Evolutionary conservation across 2,888 invertebrate species (phyloP), one percentile per base, ranked within the genome.

Genomic region (Drosophila glabriapex): DNA sequence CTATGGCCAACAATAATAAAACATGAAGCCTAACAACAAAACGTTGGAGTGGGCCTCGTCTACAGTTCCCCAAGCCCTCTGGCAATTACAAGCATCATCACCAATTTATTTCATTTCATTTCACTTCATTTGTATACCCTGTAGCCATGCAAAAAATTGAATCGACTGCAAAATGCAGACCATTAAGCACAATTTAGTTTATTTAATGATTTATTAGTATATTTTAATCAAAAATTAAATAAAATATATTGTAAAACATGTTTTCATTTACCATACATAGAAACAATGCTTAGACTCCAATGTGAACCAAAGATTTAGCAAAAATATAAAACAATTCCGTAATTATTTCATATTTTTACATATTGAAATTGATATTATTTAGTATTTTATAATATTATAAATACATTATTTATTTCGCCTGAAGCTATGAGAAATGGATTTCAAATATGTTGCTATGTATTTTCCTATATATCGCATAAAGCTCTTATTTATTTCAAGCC

Each of bases 71-170:
- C 33, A 54, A 76, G 78, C 56, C 55, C 77, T 68, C 35, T 16
- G 70, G 73, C 77, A 80, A 70, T 80, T 77, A 68, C 77, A 65
- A 67, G 65, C 65, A 52, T 64, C 41, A 22, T 43, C 35, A 58
- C 61, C 55, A 64, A 75, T 67, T 71, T 75, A 69, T 71, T 78
- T 78, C 41, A 64, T 54, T 78, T 58, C 56, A 59, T 58, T 74
- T 63, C 49, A 69, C 68, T 62, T 49, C 10, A 33, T 19, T 60
- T 14, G 2, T 10, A 74, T 70, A 67, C 77, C 61, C 77, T 68
- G n/a, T 6, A 14, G 1, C 4, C 1, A 1, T 28, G 14, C 1
- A 0, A 2, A 37, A 29, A 41, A 28, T 28, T 25, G 22, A 14
- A 0, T 25, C 5, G 28, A 5, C 4, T 28, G n/a, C n/a, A n/a